phyloP scores from a whole-genome alignment of 2,888 invertebrate genomes.

The Eupithecia insigniata region DNA sequence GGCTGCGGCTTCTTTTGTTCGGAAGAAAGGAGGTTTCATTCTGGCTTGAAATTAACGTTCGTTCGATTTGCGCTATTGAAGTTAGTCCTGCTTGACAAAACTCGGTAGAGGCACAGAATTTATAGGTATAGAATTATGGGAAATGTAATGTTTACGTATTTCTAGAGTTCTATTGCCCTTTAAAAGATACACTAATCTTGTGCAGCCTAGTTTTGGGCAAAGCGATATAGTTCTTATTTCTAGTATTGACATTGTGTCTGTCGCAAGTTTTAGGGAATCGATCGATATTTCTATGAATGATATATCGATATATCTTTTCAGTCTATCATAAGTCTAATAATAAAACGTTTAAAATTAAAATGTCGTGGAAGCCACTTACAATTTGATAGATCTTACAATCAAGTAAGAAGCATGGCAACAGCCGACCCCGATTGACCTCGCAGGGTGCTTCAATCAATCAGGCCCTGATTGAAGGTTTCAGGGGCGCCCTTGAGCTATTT shows the following conservation, averaged over 20 bases:
- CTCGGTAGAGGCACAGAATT: too few relatives aligned
- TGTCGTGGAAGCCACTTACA: background rate
- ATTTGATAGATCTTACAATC: conserved; percentile 2
- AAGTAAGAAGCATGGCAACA: background rate
- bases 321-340: background rate
- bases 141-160: too few relatives aligned
- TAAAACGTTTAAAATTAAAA: background rate
- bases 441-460: background rate
- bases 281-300: too few relatives aligned
- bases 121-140: too few relatives aligned
- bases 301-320: too few relatives aligned
- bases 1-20: conserved; percentile 9
- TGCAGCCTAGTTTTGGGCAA: too few relatives aligned
- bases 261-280: too few relatives aligned
- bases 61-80: background rate
- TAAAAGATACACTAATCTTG: too few relatives aligned
- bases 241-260: too few relatives aligned
- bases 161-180: too few relatives aligned
- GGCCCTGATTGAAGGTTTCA: background rate
- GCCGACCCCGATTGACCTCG: background rate
- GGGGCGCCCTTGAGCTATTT: background rate
- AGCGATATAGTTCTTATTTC: too few relatives aligned
- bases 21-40: conserved; percentile 1
- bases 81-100: too few relatives aligned
- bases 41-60: background rate